A percentile compares a stretch with the other conserved stretches of the same genome.
These are phyloP conservation scores for Neelides folsomi DNA, from an alignment of 2,888 invertebrate species.

Conservation along the genomic window DNA sequence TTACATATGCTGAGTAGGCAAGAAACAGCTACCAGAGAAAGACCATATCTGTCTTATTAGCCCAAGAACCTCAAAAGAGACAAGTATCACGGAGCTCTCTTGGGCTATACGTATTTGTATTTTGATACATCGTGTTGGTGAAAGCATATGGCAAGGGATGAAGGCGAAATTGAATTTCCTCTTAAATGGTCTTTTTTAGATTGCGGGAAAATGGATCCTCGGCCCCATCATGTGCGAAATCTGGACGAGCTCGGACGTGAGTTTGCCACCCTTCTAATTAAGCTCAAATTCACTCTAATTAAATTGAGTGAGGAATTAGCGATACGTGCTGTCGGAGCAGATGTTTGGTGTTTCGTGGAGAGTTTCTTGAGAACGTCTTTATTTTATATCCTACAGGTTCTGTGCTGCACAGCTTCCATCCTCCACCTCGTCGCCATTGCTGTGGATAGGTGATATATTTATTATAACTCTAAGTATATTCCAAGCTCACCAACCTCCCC, in stretches of 20 bases:
- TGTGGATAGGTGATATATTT: slow-evolving; percentile 54
- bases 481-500: not conserved
- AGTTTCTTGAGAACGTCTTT: slow-evolving; percentile 41
- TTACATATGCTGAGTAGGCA: no score
- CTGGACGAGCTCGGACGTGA: slow-evolving; percentile 38
- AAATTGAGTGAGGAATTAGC: no score
- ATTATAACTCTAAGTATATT: not conserved
- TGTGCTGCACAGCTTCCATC: slow-evolving; percentile 76
- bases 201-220: slow-evolving; percentile 66
- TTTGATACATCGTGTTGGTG: no score
- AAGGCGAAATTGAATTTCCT: slow-evolving; percentile 58
- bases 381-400: slow-evolving; percentile 25
- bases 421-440: slow-evolving; percentile 69
- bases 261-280: no score
- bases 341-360: not conserved
- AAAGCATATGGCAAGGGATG: no score
- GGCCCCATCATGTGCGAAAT: slow-evolving; percentile 81
- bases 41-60: no score
- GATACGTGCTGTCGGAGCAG: not conserved
- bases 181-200: slow-evolving; percentile 53
- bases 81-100: no score
- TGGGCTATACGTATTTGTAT: no score
- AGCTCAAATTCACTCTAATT: no score
- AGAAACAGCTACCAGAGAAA: no score
- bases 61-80: no score